These are phyloP conservation scores for Rotaria sp. DNA, from an alignment of 2,888 invertebrate species.

Conservation along the genomic window DNA sequence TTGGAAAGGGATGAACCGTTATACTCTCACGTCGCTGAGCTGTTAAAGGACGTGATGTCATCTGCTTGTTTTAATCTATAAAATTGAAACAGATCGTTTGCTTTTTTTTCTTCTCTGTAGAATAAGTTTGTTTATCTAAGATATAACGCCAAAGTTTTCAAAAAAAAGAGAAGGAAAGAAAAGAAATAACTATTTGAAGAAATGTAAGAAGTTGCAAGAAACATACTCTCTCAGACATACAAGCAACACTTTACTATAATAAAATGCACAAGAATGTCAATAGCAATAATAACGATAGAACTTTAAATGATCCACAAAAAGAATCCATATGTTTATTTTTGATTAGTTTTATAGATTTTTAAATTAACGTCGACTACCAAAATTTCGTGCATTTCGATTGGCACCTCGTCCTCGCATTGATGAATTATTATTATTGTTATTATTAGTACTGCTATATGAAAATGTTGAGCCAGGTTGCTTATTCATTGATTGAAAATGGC, in stretches of 20 bases:
- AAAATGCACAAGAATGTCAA: neutral
- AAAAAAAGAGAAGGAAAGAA: neutral
- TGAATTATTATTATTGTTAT: neutral
- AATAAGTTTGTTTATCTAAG: neutral
- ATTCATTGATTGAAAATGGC: neutral
- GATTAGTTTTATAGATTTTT: neutral
- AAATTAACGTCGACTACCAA: neutral
- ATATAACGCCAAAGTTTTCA: neutral
- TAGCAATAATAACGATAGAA: neutral
- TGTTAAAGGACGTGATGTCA: neutral
- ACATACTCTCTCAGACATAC: neutral
- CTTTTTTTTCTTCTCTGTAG: neutral
- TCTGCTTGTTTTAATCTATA: neutral
- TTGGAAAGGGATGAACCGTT: constrained; percentile 34
- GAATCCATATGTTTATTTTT: neutral
- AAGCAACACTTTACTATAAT: neutral
- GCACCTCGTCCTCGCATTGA: neutral
- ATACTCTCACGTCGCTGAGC: neutral
- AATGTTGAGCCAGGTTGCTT: neutral
- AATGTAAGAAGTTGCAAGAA: neutral
- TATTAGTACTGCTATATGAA: neutral
- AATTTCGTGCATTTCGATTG: neutral
- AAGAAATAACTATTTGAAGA: constrained; percentile 14
- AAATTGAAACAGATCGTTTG: constrained; percentile 10
- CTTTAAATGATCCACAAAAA: neutral